Percentiles rank a stretch among this genome's conserved stretches.
These are phyloP conservation scores for Drosophila simulans DNA, from an alignment of 1,140 invertebrate genomes.

Conservation along the genomic window DNA sequence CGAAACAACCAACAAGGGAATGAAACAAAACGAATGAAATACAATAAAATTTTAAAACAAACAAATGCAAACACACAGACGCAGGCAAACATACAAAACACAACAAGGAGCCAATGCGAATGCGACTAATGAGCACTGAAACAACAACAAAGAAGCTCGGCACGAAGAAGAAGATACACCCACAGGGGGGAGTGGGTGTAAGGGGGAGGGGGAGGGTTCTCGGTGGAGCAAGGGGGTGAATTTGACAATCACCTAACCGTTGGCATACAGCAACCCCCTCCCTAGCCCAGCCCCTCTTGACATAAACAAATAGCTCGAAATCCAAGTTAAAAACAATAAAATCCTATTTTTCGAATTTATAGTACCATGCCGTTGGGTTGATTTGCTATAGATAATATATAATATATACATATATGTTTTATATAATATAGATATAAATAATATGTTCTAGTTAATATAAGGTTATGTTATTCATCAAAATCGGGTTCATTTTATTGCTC, in stretches of 20 bases:
- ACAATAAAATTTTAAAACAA: slow-evolving; percentile 75
- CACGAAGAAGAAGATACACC: background rate
- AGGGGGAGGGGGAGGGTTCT: background rate
- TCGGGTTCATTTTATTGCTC: too few relatives aligned
- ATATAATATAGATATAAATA: too few relatives aligned
- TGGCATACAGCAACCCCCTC: background rate
- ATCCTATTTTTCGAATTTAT: background rate
- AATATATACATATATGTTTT: too few relatives aligned
- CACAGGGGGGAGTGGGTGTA: background rate
- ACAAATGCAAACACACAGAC: slow-evolving; percentile 65
- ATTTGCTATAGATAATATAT: too few relatives aligned
- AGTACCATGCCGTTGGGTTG: background rate
- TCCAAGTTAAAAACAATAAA: slow-evolving; percentile 23
- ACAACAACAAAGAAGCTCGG: slow-evolving; percentile 50
- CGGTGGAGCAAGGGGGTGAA: background rate
- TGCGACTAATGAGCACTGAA: slow-evolving; percentile 70
- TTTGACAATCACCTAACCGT: slow-evolving; percentile 37
- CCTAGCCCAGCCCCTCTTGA: slow-evolving; percentile 2
- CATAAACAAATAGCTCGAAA: slow-evolving; percentile 64
- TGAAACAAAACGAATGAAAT: slow-evolving; percentile 46
- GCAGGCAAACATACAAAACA: slow-evolving; percentile 43
- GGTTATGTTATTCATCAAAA: too few relatives aligned
- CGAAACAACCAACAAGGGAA: slow-evolving; percentile 19
- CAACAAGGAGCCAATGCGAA: slow-evolving; percentile 65
- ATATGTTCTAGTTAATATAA: too few relatives aligned